Evolutionary conservation across 2,113 vertebrate species (phyloP), one percentile per base, ranked within the genome.

Genomic region (Vicugna pacos): DNA sequence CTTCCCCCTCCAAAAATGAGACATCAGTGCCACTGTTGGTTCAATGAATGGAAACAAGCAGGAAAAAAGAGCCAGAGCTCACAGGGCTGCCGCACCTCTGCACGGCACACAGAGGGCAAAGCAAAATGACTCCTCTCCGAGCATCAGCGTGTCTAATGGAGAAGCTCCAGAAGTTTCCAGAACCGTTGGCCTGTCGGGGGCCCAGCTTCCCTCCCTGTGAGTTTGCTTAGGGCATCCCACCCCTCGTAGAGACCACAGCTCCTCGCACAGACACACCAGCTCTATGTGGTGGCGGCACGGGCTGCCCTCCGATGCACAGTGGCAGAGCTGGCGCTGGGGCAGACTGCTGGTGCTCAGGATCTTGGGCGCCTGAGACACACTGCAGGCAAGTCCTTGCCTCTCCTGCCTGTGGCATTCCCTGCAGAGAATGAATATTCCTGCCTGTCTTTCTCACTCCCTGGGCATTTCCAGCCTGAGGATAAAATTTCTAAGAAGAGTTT

Each of bases 41-140:
- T 26, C 54, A 62, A 1, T 2, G 79, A 28, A 5, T 0, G 8
- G 54, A 46, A 80, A 54, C 42, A n/a, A 42, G 24, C 54, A 8
- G 16, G 48, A 56, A 50, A 6, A 28, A 58, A 42, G 38, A 5
- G 38, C 38, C 38, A 42, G 32, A 15, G 15, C 35, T 0, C 76
- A n/a, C 15, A 16, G 46, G 24, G 24, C 42, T 3, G 42, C 52
- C 50, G 9, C 13, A 1, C 69, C 76, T 20, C 72, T 4, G 32
- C 0, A 6, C 5, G 6, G 64, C 4, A 19, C 50, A 4, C 0
- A 0, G 13, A 46, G 30, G n/a, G 50, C 28, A 22, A 10, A 8
- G 20, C 38, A 8, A 24, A 30, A 2, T 0, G 12, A 35, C 1
- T 52, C 20, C 10, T 70, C 73, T 67, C 48, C n/a, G 11, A 2